phyloP scores from a whole-genome alignment of 2,797 vertebrate genomes.

The Acanthis flammea region DNA sequence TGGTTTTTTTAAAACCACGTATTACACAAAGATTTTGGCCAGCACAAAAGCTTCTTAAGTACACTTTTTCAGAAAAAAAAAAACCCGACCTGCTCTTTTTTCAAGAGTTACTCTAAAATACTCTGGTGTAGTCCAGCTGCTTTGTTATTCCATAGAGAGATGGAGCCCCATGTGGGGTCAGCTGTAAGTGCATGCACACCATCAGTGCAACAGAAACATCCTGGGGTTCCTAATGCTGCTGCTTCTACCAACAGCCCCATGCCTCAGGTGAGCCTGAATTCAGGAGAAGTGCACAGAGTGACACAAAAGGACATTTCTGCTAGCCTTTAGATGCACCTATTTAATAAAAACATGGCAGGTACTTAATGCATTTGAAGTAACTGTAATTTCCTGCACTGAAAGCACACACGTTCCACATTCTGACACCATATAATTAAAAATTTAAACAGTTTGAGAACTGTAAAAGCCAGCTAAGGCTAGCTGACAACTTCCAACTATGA shows the following conservation, averaged over 20 bases:
- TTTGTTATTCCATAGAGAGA: background rate
- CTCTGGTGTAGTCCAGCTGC: background rate
- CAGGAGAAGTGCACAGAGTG: background rate
- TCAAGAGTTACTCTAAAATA: background rate
- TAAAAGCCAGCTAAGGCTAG: background rate
- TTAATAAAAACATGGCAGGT: background rate
- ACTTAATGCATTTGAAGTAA: background rate
- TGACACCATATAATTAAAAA: background rate
- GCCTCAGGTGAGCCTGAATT: background rate
- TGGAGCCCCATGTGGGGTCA: background rate
- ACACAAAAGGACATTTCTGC: background rate
- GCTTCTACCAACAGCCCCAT: background rate
- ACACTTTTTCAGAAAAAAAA: background rate
- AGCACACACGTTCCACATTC: background rate
- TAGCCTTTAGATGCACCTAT: background rate
- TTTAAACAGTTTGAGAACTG: background rate
- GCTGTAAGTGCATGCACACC: background rate
- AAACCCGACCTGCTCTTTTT: background rate
- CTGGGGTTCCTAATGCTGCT: accelerated
- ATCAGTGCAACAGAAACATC: background rate
- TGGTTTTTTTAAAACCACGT: background rate
- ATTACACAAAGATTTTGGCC: background rate
- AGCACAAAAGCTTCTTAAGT: background rate
- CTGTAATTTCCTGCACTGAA: background rate
- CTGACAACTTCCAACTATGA: background rate